A percentile compares a stretch with the other conserved stretches of the same genome.
These are phyloP conservation scores for Strongylocentrotus purpuratus DNA, from an alignment of 35 echinoderm and acorn worm genomes.

Conservation along the genomic window DNA sequence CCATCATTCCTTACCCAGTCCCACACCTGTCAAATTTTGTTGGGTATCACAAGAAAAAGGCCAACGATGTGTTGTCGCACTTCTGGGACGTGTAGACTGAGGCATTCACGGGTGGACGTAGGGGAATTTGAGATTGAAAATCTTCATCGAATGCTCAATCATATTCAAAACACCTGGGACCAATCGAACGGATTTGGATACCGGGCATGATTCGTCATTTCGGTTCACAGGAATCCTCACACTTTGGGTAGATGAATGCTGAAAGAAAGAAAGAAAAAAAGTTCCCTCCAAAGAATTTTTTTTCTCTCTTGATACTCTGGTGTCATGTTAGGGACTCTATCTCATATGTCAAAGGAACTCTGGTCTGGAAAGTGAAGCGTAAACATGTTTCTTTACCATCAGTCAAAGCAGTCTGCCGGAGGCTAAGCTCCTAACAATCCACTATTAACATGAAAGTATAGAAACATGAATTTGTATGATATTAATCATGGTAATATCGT, in stretches of 20 bases:
- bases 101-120: neutral
- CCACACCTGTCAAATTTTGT: conserved; percentile 35
- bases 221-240: neutral
- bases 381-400: neutral
- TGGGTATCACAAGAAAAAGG: conserved; percentile 1
- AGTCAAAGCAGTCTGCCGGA: neutral
- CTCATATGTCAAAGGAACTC: neutral
- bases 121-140: conserved; percentile 51
- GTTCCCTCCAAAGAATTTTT: neutral
- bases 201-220: conserved; percentile 25
- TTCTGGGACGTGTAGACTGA: neutral
- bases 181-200: conserved; percentile 19
- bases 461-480: neutral
- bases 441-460: neutral
- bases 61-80: neutral
- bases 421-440: neutral
- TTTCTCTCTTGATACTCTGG: neutral
- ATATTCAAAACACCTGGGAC: conserved; percentile 27
- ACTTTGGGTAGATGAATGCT: neutral
- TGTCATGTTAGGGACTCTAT: neutral
- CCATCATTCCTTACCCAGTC: neutral
- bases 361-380: neutral
- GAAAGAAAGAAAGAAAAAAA: neutral
- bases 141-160: conserved; percentile 36
- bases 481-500: neutral